A percentile compares a stretch with the other conserved stretches of the same genome.
phyloP scores from a whole-genome alignment of 2,113 vertebrate genomes.

The Lampris megalopsis region DNA sequence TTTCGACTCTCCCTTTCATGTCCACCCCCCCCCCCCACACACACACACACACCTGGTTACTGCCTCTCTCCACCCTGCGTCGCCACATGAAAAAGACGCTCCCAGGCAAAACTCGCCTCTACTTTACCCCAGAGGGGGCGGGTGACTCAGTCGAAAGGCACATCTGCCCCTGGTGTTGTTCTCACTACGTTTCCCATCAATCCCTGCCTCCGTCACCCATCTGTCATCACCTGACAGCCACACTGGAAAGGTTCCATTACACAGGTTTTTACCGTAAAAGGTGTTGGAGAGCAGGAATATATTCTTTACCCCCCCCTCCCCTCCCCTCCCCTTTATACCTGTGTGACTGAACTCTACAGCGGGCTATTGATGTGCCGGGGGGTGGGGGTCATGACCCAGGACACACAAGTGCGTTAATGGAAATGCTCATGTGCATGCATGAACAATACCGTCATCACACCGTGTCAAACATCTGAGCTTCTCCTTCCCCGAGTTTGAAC shows the following conservation, averaged over 20 bases:
- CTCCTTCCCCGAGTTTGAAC: constrained; percentile 4
- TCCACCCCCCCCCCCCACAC: constrained; percentile 22
- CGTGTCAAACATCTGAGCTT: constrained; percentile 24
- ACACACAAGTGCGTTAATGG: constrained; percentile 4
- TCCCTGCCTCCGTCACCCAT: constrained; percentile 62
- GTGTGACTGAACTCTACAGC: constrained; percentile 28
- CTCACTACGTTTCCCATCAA: constrained; percentile 77
- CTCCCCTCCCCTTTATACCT: constrained; percentile 36
- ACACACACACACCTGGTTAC: constrained; percentile 71
- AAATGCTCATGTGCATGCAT: not conserved
- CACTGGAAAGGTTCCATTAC: constrained; percentile 51
- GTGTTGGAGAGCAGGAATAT: constrained; percentile 37
- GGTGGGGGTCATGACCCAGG: constrained; percentile 50
- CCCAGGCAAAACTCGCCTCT: constrained; percentile 54
- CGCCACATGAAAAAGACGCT: constrained; percentile 76
- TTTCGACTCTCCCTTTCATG: constrained; percentile 78
- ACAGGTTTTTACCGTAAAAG: constrained; percentile 68
- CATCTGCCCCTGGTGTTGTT: constrained; percentile 72
- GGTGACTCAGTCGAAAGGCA: constrained; percentile 75
- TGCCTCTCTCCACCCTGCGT: constrained; percentile 42
- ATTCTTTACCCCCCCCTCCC: constrained; percentile 9
- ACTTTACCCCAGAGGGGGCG: constrained; percentile 49
- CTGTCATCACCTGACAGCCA: constrained; percentile 69
- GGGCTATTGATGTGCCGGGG: constrained; percentile 44
- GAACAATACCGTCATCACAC: not conserved